Evolutionary conservation across 2,797 vertebrate species (phyloP), one percentile per base, ranked within the genome.

Genomic region (Micrastur ruficollis): DNA sequence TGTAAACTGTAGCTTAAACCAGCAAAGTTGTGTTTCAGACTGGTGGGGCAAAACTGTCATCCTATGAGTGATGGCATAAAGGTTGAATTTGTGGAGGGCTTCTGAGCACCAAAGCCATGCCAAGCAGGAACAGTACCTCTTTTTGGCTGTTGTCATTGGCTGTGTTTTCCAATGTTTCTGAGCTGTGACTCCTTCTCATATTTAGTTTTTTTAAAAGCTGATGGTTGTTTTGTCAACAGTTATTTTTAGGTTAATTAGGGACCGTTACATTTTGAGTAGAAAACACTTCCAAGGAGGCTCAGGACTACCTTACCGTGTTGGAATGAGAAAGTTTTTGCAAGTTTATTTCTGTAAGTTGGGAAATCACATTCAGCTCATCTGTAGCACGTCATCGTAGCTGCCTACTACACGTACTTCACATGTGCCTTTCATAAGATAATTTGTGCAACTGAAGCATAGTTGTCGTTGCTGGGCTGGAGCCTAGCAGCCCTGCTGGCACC

Each of bases 241-340:
- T 91, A 85, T 74, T 94, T 94, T 93, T 89, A 74, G 62, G 21
- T 78, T 81, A 85, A 85, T 92, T 87, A 71, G 32, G 58, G 42
- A 56, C 8, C 20, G 4, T 34, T 63, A 36, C 21, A 2, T 46
- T 96, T 91, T 65, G 40, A 49, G 65, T 34, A 47, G 71, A 50
- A 66, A 56, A 19, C 1, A 0, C 16, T 87, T 89, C 89, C 23
- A 56, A 16, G 17, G 26, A 6, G 32, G 7, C 19, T 76, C 27
- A 18, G 25, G 50, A 26, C 21, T 66, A 38, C 32, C 23, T 91
- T 82, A 63, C 7, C 0, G 7, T 56, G 29, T 52, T 1, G 3
- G 59, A 73, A 85, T 72, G 32, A 61, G 5, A 44, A 70, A 20
- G 5, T 7, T 65, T 90, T 81, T 81, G 40, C 26, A 38, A 8